Conservation (phyloP, 2,888 invertebrate genomes). For the Pterobdella sp. region DNA sequence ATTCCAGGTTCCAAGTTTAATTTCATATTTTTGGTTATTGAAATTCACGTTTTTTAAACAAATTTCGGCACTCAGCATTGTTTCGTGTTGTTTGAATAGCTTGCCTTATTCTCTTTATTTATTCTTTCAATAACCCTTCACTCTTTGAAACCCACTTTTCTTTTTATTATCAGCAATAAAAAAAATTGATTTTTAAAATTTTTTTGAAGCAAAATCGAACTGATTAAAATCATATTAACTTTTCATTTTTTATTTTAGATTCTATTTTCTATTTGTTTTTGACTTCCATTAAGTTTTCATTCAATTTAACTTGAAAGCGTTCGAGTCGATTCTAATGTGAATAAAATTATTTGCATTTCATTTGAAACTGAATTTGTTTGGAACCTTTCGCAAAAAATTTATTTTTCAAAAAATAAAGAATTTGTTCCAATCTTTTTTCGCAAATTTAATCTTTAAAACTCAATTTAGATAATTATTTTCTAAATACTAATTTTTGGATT, state of each 20-base stretch:
- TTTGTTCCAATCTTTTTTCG: neutral
- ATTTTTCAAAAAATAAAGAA: neutral
- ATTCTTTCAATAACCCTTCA: constrained; percentile 2
- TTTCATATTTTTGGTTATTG: too few relatives aligned
- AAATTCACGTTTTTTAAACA: too few relatives aligned
- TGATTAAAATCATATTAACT: neutral
- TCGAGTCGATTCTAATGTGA: neutral
- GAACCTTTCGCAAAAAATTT: neutral
- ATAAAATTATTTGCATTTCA: neutral
- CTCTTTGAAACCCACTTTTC: neutral
- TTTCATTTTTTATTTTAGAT: neutral
- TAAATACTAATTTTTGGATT: neutral
- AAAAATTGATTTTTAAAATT: constrained; percentile 6
- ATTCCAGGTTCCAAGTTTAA: too few relatives aligned
- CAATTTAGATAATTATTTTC: neutral
- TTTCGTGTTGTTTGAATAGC: neutral
- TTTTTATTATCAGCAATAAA: constrained; percentile 5
- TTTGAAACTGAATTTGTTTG: neutral
- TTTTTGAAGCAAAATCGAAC: neutral
- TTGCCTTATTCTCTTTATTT: neutral
- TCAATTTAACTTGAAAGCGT: neutral
- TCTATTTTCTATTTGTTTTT: neutral
- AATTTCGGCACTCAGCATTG: neutral
- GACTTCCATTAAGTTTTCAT: too few relatives aligned
- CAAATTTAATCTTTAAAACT: neutral